Base-by-base conservation (phyloP, 2,888 invertebrate genomes). In the Itoplectis maculator region DNA sequence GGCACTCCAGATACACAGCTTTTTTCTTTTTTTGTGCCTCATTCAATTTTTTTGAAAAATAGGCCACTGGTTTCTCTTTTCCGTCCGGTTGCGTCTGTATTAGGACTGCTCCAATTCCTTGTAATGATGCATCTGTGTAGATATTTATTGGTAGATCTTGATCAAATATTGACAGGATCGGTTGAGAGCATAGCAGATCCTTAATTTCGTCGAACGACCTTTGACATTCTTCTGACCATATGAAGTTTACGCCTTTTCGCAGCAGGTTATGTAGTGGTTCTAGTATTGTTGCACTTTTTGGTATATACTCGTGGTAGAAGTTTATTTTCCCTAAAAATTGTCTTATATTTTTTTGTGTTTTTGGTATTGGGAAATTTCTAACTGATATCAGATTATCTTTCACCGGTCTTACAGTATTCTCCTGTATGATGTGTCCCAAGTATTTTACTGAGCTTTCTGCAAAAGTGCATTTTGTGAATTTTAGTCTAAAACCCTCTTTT, bases 91-190 rank as follows among this genome's bases (percentile, higher is more conserved):
- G 81, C 54, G 3, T 61, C 69, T 85, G 83, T 79, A 79, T 85
- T 35, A 83, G 23, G 7, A 80, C 23, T 6, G 80, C 80, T 37
- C 80, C 80, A 51, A 80, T 15, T 11, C 75, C 80, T 59, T 85
- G 63, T 20, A 69, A 29, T 8, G 70, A 77, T 13, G 81, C 79
- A 40, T 85, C 86, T 8, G 85, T 86, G 23, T 86, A 84, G 29
- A 85, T 85, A 8, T 74, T 49, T 4, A 49, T 83, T 20, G 74
- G 78, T 81, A 74, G 37, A 40, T 77, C 37, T 51, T 35, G 63
- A 69, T 83, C 74, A 45, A 69, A 81, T 37, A 83, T 83, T 42
- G 47, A 70, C 18, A 81, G 69, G 18, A 81, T 72, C 49, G 84
- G 84, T 72, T 81, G 66, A 47, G 84, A 56, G 35, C 84, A 79